Conservation (phyloP, 2,797 vertebrate genomes). For the Iguana delicatissima region DNA sequence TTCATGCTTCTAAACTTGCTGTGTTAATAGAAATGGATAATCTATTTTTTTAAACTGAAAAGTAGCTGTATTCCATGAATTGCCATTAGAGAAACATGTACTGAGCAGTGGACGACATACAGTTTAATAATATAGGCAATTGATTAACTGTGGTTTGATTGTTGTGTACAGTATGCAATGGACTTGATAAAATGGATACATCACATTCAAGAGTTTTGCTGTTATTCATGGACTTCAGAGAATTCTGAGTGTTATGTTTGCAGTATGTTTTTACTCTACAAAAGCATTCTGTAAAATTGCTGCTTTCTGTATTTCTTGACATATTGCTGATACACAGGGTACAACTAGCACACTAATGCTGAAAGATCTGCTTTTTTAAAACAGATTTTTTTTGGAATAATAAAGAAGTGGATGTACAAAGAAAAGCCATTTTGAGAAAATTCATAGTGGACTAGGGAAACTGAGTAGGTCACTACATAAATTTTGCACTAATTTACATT, state of each 20-base stretch:
- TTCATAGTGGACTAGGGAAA: conserved; percentile 19
- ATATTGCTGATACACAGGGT: conserved; percentile 58
- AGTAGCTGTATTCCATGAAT: background rate
- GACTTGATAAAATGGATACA: conserved; percentile 19
- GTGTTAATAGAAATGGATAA: background rate
- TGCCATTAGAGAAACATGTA: background rate
- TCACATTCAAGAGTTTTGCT: conserved; percentile 43
- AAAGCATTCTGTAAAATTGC: conserved; percentile 53
- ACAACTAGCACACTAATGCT: conserved; percentile 57
- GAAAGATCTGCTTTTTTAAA: conserved; percentile 56
- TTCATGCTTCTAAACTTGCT: conserved; percentile 34
- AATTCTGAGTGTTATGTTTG: conserved; percentile 49
- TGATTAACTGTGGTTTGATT: conserved; percentile 26
- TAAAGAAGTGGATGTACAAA: conserved; percentile 61
- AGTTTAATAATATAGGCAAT: conserved; percentile 24
- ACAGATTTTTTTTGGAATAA: conserved; percentile 66
- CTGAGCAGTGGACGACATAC: background rate
- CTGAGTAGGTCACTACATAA: background rate
- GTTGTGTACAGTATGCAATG: background rate
- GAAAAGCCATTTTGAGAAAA: conserved; percentile 15
- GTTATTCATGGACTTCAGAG: conserved; percentile 47
- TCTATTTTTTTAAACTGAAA: conserved; percentile 7
- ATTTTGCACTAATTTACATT: background rate
- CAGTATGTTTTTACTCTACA: conserved; percentile 49
- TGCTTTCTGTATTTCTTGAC: conserved; percentile 60